Evolutionary conservation across 2,797 vertebrate genomes (phyloP), one percentile per base, ranked within the genome.

Genomic region (Bufotes viridis): DNA sequence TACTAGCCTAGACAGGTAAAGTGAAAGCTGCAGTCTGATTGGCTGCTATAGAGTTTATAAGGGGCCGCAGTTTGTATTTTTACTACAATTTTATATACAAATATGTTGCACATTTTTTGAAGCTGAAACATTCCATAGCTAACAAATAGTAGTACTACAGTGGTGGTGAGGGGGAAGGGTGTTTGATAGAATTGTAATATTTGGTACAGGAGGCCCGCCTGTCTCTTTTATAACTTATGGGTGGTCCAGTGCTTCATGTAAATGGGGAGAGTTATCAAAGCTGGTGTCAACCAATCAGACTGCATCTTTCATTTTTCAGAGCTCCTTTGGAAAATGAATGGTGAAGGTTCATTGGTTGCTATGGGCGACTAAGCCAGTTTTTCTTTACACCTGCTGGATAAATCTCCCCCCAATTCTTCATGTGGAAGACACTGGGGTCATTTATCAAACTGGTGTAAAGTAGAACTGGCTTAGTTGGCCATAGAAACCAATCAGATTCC

Each of bases 1-100:
- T 26, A 24, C 8, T 24, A 24, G 24, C 61, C n/a, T 67, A 13
- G 10, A 60, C 26, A 7, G 67, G 29, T 9, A 9, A 17, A 34
- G 1, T 22, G 18, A 12, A 13, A 22, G 74, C 72, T 10, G 74
- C 2, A 14, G 22, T 76, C 42, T 53, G 20, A n/a, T 24, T 51
- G 42, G 20, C 24, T 24, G 1, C 12, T 76, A 8, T 9, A 17
- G 14, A 49, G 29, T 20, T 75, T 53, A 22, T 22, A 20, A 10
- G 7, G 17, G 24, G 3, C 13, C 65, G 8, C 3, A 20, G 72
- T 12, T 55, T 8, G 75, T 78, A 2, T 60, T 60, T 61, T 42
- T 24, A 49, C 29, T 84, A 60, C 74, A 20, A n/a, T 84, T 84
- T 84, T 61, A 9, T 84, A 84, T 15, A 42, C 69, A 34, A 17